Base-by-base conservation (phyloP, 2,797 vertebrate genomes). In the Xiphorhynchus erythropygius region DNA sequence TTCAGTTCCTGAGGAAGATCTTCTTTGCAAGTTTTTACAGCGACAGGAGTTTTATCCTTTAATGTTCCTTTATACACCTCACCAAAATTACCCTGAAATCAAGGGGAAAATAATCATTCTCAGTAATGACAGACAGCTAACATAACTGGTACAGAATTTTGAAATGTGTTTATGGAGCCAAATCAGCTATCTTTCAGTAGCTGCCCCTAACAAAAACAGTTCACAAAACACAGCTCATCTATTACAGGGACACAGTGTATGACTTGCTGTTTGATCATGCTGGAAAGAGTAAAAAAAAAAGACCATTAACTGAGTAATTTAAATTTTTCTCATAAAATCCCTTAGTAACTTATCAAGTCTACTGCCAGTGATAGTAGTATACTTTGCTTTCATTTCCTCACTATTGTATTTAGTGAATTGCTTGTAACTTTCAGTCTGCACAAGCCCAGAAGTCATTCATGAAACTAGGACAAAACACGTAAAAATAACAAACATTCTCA, bases 1-100 rank as follows among this genome's bases (percentile, higher is more conserved):
- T 99, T 99, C 92, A 99, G 90, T 92, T 99, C 99, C 95, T 99
- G 99, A 93, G 99, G 99, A 96, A 99, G 98, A 97, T 99, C 99
- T 98, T 99, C 99, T 98, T 99, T 99, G 96, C 99, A 99, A 1
- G 99, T 99, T 98, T 99, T 99, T 73, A 99, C 98, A 37, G 99
- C 99, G n/a, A 99, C 98, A 2, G 98, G 96, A 25, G 98, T 99
- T 97, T 99, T 99, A 98, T 99, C 99, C 63, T 99, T 99, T 94
- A 99, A 97, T 6, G 98, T 98, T 88, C 99, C 99, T 91, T 99
- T 99, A 93, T 98, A 99, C 17, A 99, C 99, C 96, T 99, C 99
- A 28, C 99, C 99, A 96, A 99, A 99, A 98, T 99, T 99, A 76
- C 99, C 99, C 99, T 98, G 98, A 96, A 96, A 96, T 94, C 19